Conservation (phyloP, 2,797 vertebrate species). For the Eulemur coronatus region DNA sequence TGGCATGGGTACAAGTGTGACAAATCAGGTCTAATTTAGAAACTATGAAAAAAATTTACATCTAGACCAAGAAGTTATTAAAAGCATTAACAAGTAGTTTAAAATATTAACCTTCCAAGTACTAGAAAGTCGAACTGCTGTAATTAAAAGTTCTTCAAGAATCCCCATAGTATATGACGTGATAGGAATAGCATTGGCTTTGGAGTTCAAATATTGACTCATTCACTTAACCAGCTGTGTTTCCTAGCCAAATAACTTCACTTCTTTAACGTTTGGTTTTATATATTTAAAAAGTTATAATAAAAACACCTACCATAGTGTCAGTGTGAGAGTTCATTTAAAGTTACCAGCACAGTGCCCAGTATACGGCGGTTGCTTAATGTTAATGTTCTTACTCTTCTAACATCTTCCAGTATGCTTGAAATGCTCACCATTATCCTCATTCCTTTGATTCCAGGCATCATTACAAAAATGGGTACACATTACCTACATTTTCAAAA, state of each 20-base stretch:
- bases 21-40: background rate
- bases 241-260: background rate
- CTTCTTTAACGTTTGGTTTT: background rate
- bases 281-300: background rate
- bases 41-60: background rate
- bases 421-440: background rate
- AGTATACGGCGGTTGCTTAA: fast-evolving
- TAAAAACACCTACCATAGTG: background rate
- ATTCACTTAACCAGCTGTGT: background rate
- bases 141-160: background rate
- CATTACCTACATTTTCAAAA: background rate
- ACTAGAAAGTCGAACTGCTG: background rate
- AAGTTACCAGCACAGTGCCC: background rate
- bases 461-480: background rate
- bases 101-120: background rate
- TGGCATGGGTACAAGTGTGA: background rate
- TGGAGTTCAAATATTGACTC: background rate
- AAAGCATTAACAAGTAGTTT: background rate
- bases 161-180: background rate
- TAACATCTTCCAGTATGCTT: background rate
- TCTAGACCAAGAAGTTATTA: background rate
- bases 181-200: background rate
- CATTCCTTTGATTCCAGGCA: background rate
- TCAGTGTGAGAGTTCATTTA: background rate
- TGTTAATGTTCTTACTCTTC: background rate